Evolutionary conservation across 2,888 invertebrate genomes (phyloP).

Genomic region (Nipponacmea schrenckii): DNA sequence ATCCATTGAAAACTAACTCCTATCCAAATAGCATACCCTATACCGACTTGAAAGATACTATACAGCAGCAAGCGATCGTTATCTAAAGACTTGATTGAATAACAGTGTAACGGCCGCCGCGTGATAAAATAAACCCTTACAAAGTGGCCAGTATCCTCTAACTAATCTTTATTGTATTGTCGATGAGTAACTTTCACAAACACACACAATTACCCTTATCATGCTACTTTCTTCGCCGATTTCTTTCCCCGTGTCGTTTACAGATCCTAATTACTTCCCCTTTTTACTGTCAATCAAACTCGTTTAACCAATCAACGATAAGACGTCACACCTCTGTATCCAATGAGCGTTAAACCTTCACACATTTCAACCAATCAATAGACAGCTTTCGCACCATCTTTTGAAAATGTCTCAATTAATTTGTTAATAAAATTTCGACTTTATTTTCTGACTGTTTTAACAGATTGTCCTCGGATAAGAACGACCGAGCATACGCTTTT

Average conservation of each 20-base stretch:
- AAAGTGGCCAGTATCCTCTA: slow-evolving; percentile 2
- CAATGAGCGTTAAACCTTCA: neutral
- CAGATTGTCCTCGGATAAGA: slow-evolving; percentile 10
- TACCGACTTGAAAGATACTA: too few relatives aligned
- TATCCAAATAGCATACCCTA: too few relatives aligned
- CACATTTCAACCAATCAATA: slow-evolving; percentile 35
- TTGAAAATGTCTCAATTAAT: slow-evolving; percentile 52
- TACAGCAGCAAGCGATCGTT: neutral
- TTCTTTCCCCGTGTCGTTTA: too few relatives aligned
- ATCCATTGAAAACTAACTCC: too few relatives aligned
- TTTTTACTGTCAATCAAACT: neutral
- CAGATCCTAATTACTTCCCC: neutral
- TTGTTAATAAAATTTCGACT: slow-evolving; percentile 48
- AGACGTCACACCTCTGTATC: too few relatives aligned
- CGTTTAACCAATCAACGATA: too few relatives aligned
- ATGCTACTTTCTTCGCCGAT: neutral
- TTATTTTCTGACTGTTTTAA: slow-evolving; percentile 23
- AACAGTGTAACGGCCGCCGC: neutral
- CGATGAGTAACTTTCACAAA: slow-evolving; percentile 3
- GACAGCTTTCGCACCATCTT: slow-evolving; percentile 23
- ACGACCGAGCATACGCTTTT: slow-evolving; percentile 1
- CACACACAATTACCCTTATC: neutral
- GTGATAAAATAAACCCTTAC: slow-evolving; percentile 8
- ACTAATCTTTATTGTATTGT: slow-evolving; percentile 7
- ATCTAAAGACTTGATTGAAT: slow-evolving; percentile 8